Evolutionary conservation across 2,888 invertebrate species (phyloP).

Genomic region (Parnassius smintheus): DNA sequence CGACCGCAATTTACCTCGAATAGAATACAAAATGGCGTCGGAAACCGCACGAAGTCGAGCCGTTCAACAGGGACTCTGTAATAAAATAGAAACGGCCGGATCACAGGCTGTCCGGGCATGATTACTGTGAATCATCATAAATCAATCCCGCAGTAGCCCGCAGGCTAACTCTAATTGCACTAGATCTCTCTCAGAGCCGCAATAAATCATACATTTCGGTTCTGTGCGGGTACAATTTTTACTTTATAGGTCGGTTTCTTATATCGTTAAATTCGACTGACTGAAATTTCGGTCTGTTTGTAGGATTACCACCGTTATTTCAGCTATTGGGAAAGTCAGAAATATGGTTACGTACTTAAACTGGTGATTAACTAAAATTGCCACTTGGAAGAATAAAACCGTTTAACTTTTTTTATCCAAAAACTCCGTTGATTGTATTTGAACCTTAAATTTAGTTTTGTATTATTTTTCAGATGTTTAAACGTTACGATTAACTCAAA

Average conservation of each 20-base stretch:
- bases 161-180: constrained; percentile 70
- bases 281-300: constrained; percentile 43
- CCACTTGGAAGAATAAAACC: no score
- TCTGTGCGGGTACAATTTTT: constrained; percentile 61
- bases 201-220: constrained; percentile 74
- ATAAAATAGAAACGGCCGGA: constrained; percentile 70
- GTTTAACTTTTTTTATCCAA: no score
- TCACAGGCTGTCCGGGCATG: constrained; percentile 61
- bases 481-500: no score
- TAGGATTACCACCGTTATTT: constrained; percentile 47
- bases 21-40: constrained; percentile 61
- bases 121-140: constrained; percentile 75
- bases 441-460: no score
- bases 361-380: no score
- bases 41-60: constrained; percentile 54
- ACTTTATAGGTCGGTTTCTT: constrained; percentile 50
- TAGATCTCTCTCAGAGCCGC: constrained; percentile 51
- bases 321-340: constrained; percentile 38
- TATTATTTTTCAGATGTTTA: no score
- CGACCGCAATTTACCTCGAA: constrained; percentile 47
- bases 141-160: constrained; percentile 74
- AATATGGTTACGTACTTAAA: no score
- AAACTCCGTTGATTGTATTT: no score
- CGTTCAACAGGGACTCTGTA: constrained; percentile 61
- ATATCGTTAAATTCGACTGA: constrained; percentile 52